Base-by-base conservation (phyloP, 2,113 vertebrate genomes). In the Phylloscopus trochiloides region DNA sequence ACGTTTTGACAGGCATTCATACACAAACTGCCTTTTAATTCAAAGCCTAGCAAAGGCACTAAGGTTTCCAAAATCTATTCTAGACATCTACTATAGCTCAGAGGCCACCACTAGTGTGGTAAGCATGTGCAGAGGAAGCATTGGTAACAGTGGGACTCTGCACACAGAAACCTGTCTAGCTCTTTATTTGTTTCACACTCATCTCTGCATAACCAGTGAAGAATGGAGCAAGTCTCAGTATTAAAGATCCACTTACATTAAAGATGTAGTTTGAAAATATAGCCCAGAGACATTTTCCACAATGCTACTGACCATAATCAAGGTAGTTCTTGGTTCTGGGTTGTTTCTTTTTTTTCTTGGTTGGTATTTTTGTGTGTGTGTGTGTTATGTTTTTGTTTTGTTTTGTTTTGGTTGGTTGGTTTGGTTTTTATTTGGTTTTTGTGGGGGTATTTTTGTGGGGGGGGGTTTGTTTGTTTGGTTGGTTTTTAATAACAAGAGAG, bases 1-100 rank as follows among this genome's bases (percentile, higher is more conserved):
- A 80, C 0, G 0, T 75, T 67, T 68, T 73, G 36, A 75, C 24
- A 40, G 48, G 40, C 0, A 1, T 59, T 85, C 36, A 26, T 4
- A 12, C 48, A 76, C 1, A 3, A 95, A 66, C 14, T 61, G 8
- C 22, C 47, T 84, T 88, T 74, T 42, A 52, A 90, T 76, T 61
- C 40, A 59, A 88, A 75, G 28, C 24, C 66, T 38, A 66, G 18
- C 21, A 72, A 82, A 82, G 61, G 43, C 32, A 78, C 7, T 13
- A 34, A 29, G 52, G 21, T 54, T 86, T 79, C 28, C 55, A 55
- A 88, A 50, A 59, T 38, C 21, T 48, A 10, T 66, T 66, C 59
- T 26, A 67, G 43, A 15, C 13, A 36, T 34, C 17, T 67, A 1
- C 32, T 67, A 20, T 6, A 72, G 43, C 18, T 90, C 34, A 67